Evolutionary conservation across 2,797 vertebrate genomes (phyloP).

Genomic region (Lindbergichthys nudifrons): DNA sequence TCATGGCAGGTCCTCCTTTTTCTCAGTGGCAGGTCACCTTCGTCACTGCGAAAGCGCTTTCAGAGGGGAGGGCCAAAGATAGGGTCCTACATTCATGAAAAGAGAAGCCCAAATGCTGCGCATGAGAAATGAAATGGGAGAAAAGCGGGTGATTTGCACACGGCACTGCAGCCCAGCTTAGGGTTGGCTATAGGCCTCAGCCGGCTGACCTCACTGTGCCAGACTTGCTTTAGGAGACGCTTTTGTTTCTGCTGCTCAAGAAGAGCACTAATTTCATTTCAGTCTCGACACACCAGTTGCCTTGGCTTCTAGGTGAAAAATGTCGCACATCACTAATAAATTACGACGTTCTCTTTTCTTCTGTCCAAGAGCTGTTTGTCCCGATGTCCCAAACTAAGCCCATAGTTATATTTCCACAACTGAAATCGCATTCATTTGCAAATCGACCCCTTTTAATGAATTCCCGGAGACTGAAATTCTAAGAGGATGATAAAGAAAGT

Average conservation of each 20-base stretch:
- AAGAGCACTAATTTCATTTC: conserved; percentile 82
- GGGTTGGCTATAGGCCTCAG: conserved; percentile 72
- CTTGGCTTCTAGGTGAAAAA: conserved; percentile 95
- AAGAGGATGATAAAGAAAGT: conserved; percentile 93
- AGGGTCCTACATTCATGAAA: conserved; percentile 82
- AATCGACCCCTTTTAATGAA: conserved; percentile 91
- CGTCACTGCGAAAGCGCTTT: conserved; percentile 79
- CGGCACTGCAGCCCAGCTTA: conserved; percentile 71
- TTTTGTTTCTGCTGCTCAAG: conserved; percentile 75
- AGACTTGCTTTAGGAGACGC: conserved; percentile 73
- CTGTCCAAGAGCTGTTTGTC: conserved; percentile 89
- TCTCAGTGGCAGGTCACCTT: conserved; percentile 85
- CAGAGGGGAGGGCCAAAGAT: conserved; percentile 79
- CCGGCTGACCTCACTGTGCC: conserved; percentile 80
- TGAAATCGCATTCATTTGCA: conserved; percentile 97
- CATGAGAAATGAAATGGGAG: conserved; percentile 84
- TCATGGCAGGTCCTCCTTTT: conserved; percentile 83
- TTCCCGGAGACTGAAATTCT: conserved; percentile 91
- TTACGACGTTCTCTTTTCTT: conserved; percentile 88
- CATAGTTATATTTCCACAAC: conserved; percentile 96
- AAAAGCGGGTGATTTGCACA: conserved; percentile 82
- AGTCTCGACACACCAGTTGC: conserved; percentile 90
- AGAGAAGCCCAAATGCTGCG: conserved; percentile 73
- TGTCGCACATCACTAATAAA: conserved; percentile 95
- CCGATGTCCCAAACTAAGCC: conserved; percentile 89